Evolutionary conservation across 2,797 vertebrate species (phyloP).

Genomic region (Microctenopoma stevenorrisi): DNA sequence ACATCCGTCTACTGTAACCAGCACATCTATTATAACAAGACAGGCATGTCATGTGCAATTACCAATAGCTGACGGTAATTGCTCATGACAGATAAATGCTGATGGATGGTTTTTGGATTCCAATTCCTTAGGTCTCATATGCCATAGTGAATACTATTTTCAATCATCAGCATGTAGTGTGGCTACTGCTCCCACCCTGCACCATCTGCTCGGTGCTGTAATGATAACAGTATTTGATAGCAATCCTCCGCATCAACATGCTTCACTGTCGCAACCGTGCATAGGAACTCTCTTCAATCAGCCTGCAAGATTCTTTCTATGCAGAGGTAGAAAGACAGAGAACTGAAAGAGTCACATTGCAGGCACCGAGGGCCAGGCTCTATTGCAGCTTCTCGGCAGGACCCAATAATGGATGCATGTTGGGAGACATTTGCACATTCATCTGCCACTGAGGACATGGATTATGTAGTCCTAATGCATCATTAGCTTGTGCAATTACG

Average conservation of each 20-base stretch:
- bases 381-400: constrained; percentile 1
- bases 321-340: not conserved
- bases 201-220: constrained; percentile 51
- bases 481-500: constrained; percentile 55
- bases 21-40: constrained; percentile 57
- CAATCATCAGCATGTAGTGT: constrained; percentile 37
- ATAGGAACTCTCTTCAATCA: constrained; percentile 25
- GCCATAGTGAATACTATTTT: constrained; percentile 26
- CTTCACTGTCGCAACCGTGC: constrained; percentile 23
- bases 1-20: constrained; percentile 44
- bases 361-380: not conserved
- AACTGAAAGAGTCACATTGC: not conserved
- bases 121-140: constrained; percentile 24
- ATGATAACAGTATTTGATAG: constrained; percentile 39
- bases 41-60: constrained; percentile 57
- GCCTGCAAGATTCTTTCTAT: not conserved
- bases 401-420: constrained; percentile 22
- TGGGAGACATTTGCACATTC: constrained; percentile 42
- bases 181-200: constrained; percentile 21
- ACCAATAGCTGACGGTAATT: constrained; percentile 55
- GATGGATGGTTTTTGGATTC: constrained; percentile 56
- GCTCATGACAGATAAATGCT: constrained; percentile 57
- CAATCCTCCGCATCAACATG: constrained; percentile 30
- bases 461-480: constrained; percentile 50
- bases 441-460: constrained; percentile 24